Conservation (phyloP, 1,140 invertebrate genomes). For the Apis florea region DNA sequence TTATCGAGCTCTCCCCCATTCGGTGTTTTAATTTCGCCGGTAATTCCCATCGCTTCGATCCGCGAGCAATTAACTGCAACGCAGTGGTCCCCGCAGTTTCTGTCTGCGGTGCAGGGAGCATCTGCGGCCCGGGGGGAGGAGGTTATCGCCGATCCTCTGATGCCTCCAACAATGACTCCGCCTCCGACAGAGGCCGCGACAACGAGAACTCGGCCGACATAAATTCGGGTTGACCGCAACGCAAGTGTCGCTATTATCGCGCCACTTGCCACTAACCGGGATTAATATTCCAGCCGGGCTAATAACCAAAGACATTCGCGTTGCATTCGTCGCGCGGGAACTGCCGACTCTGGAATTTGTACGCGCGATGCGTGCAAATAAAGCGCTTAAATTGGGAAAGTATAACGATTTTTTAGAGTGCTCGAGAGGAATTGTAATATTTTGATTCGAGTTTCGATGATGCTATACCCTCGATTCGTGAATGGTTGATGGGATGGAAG, state of each 20-base stretch:
- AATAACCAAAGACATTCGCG: conserved; percentile 58
- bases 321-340: background rate
- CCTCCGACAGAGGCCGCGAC: background rate
- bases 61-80: conserved; percentile 26
- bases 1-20: background rate
- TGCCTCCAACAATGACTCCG: conserved; percentile 9
- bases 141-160: background rate
- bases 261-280: conserved; percentile 55
- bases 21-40: conserved; percentile 11
- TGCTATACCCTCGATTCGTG: no score
- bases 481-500: no score
- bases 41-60: conserved; percentile 19
- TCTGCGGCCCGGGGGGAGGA: background rate
- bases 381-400: no score
- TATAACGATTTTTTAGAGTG: background rate
- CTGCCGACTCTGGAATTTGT: background rate
- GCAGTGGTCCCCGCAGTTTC: background rate
- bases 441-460: no score
- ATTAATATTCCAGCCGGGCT: conserved; percentile 57
- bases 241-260: conserved; percentile 58
- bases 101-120: background rate
- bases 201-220: conserved; percentile 33
- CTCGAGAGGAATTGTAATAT: no score
- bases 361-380: background rate
- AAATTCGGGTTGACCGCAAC: conserved; percentile 55